Percentiles rank a stretch among this genome's conserved stretches.
Conservation (phyloP, 2,888 invertebrate species). For the Omphaloscelis lunosa region DNA sequence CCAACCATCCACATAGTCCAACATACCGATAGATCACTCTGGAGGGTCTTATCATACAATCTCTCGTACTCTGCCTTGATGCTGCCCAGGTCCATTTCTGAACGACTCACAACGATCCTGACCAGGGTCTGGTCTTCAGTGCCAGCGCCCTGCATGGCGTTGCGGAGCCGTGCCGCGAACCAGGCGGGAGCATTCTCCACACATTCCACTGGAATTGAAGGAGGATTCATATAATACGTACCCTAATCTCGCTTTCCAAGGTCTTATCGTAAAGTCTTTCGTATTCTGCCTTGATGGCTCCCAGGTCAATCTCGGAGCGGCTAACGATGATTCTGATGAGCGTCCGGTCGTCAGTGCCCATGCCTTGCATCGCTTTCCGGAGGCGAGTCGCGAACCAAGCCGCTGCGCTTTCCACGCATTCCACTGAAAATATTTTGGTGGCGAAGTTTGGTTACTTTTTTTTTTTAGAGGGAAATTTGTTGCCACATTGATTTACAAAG, state of each 20-base stretch:
- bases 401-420: constrained; percentile 92
- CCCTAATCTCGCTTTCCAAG: constrained; percentile 92
- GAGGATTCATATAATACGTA: constrained; percentile 76
- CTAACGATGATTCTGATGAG: constrained; percentile 93
- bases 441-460: constrained; percentile 27
- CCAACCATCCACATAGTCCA: constrained; percentile 34
- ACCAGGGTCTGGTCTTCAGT: constrained; percentile 93
- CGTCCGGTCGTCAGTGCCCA: constrained; percentile 93
- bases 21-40: constrained; percentile 91
- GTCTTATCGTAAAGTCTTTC: constrained; percentile 93
- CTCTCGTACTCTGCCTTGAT: constrained; percentile 93
- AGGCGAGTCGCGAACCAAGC: constrained; percentile 93
- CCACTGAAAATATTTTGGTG: constrained; percentile 87
- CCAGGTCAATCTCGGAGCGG: constrained; percentile 93
- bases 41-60: constrained; percentile 92
- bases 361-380: constrained; percentile 92
- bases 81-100: constrained; percentile 93
- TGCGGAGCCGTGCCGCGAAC: constrained; percentile 93
- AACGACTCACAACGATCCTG: constrained; percentile 92
- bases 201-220: constrained; percentile 92
- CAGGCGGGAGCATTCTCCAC: constrained; percentile 93
- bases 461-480: background rate
- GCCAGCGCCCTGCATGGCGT: constrained; percentile 93
- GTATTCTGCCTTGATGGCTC: constrained; percentile 93
- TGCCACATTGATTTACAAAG: background rate